Percentiles rank a stretch among this genome's conserved stretches.
Evolutionary conservation across 2,113 vertebrate species (phyloP).

Genomic region (Orcinus orca): DNA sequence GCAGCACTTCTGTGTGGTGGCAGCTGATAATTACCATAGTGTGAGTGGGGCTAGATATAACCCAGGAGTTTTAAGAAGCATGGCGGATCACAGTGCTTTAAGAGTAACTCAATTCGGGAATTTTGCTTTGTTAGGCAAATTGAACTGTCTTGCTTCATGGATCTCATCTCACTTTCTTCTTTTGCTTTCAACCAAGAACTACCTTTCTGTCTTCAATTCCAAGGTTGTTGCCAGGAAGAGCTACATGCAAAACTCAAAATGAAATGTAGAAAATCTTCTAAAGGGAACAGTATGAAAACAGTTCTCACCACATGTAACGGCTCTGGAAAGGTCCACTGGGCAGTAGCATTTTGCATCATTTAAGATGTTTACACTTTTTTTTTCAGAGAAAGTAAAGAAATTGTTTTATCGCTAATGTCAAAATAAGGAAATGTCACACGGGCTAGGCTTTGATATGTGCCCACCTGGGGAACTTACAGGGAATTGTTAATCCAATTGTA

Average conservation of each 20-base stretch:
- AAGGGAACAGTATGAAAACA: not conserved
- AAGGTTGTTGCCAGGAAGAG: not conserved
- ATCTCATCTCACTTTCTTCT: constrained; percentile 53
- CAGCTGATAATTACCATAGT: constrained; percentile 84
- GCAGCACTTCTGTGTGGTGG: constrained; percentile 69
- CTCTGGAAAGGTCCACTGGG: not conserved
- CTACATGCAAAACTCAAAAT: not conserved
- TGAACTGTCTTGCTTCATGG: constrained; percentile 66
- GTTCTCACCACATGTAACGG: not conserved
- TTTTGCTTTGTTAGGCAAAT: constrained; percentile 83
- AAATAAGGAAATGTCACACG: not conserved
- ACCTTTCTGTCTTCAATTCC: not conserved
- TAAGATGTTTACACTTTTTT: not conserved
- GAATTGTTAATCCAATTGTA: not conserved
- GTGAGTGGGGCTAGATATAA: constrained; percentile 78
- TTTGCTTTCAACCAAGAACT: constrained; percentile 12
- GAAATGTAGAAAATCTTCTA: not conserved
- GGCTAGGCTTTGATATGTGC: not conserved
- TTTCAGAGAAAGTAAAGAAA: not conserved
- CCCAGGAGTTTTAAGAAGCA: constrained; percentile 73
- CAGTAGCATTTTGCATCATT: not conserved
- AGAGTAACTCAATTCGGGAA: constrained; percentile 70
- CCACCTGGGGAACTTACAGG: not conserved
- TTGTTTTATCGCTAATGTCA: not conserved
- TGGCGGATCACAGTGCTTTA: constrained; percentile 80